Percentiles rank a stretch among this genome's conserved stretches.
These are phyloP conservation scores for Cheilosia scutellata DNA, from an alignment of 2,888 invertebrate species.

Conservation along the genomic window DNA sequence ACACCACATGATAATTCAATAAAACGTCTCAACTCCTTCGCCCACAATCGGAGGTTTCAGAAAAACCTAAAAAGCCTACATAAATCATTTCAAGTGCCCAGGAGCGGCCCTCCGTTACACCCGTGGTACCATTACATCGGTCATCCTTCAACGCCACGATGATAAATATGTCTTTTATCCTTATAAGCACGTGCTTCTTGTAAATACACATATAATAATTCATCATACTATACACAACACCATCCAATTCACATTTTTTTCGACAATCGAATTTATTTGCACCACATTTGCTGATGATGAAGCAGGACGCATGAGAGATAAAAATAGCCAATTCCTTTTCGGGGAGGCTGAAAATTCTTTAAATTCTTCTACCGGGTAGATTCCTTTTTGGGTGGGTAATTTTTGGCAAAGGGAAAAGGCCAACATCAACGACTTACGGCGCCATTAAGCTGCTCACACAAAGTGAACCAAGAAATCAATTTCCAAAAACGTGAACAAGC, in stretches of 20 bases:
- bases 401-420: conserved; percentile 12
- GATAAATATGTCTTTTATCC: conserved; percentile 2
- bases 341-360: not conserved
- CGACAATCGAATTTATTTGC: conserved; percentile 38
- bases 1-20: conserved; percentile 33
- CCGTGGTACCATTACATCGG: conserved; percentile 36
- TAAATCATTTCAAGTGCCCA: conserved; percentile 39
- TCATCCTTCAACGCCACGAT: conserved; percentile 38
- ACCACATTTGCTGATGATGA: conserved; percentile 1
- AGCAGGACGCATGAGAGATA: conserved; percentile 20
- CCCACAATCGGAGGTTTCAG: not conserved
- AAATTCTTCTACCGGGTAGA: not conserved
- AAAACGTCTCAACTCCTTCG: conserved; percentile 16
- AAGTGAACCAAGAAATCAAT: conserved; percentile 54
- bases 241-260: conserved; percentile 9
- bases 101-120: not conserved
- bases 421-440: conserved; percentile 41
- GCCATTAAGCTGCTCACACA: conserved; percentile 48
- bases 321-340: not conserved
- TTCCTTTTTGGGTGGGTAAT: conserved; percentile 14
- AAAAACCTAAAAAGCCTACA: conserved; percentile 24
- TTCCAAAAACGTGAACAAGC: conserved; percentile 34
- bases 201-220: conserved; percentile 35
- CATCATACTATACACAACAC: conserved; percentile 24
- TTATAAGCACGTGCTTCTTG: conserved; percentile 28